phyloP scores from a whole-genome alignment of 1,140 invertebrate species.

The Radopholus similis region DNA sequence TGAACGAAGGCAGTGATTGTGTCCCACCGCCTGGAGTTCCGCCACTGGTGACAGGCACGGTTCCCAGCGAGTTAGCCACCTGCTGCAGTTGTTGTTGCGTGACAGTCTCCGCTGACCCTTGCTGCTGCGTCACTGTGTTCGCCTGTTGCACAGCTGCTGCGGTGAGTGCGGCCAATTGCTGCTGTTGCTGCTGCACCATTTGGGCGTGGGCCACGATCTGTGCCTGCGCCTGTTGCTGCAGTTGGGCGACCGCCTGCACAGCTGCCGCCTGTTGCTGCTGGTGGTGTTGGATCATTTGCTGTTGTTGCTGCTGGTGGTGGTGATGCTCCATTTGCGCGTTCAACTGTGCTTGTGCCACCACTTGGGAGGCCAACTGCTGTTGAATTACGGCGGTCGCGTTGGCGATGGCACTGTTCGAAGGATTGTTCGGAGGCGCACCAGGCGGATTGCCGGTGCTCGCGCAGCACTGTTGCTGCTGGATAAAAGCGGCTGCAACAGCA shows the following conservation, averaged over 20 bases:
- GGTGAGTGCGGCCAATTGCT: conserved; percentile 14
- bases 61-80: not conserved
- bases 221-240: not conserved
- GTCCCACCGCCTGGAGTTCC: no score
- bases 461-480: conserved; percentile 15
- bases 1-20: no score
- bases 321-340: conserved; percentile 33
- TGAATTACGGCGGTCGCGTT: conserved; percentile 5
- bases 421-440: not conserved
- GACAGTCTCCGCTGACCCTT: conserved; percentile 12
- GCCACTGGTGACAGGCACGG: no score
- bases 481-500: conserved; percentile 17
- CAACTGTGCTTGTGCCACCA: conserved; percentile 20
- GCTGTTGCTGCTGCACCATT: conserved; percentile 32
- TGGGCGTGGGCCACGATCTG: conserved; percentile 34
- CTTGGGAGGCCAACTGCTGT: conserved; percentile 25
- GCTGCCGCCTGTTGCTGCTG: conserved; percentile 20
- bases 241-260: not conserved
- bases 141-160: conserved; percentile 21
- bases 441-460: not conserved
- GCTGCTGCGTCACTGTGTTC: no score
- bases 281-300: conserved; percentile 25
- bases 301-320: conserved; percentile 30
- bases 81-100: conserved; percentile 17
- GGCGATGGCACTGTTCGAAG: not conserved